These are phyloP conservation scores for Gerris lacustris DNA, from an alignment of 2,888 invertebrate genomes.

Conservation along the genomic window DNA sequence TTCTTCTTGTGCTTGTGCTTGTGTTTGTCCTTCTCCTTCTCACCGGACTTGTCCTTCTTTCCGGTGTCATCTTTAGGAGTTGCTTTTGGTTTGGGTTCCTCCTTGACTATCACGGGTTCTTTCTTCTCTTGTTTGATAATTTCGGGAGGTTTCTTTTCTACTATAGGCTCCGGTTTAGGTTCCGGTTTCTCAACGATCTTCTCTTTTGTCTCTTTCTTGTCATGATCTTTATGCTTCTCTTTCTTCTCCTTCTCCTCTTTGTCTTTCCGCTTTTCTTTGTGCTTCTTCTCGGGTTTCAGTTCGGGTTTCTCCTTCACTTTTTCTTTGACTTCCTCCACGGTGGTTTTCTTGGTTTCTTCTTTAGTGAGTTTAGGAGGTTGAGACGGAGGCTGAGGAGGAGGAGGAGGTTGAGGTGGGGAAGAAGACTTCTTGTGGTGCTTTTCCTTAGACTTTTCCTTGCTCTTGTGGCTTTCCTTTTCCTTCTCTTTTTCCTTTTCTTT, in stretches of 20 bases:
- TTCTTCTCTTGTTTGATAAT: constrained; percentile 13
- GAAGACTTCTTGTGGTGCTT: constrained; percentile 16
- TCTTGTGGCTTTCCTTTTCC: background rate
- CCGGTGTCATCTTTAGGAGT: background rate
- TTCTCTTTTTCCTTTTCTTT: constrained; percentile 12
- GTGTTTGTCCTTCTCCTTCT: constrained; percentile 26
- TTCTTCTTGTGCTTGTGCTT: constrained; percentile 27
- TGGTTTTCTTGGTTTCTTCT: constrained; percentile 36
- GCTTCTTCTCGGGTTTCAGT: constrained; percentile 36
- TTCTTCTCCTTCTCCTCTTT: constrained; percentile 27
- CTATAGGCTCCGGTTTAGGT: constrained; percentile 23
- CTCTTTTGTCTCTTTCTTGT: constrained; percentile 35
- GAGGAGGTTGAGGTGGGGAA: background rate
- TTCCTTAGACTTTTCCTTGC: background rate
- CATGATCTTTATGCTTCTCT: constrained; percentile 32
- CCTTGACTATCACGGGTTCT: constrained; percentile 12
- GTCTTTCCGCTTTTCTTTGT: constrained; percentile 32
- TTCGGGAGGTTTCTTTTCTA: constrained; percentile 17
- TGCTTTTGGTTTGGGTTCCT: constrained; percentile 12
- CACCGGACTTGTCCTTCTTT: constrained; percentile 5
- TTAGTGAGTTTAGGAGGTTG: constrained; percentile 21
- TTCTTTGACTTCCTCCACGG: constrained; percentile 29
- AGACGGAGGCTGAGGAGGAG: constrained; percentile 6
- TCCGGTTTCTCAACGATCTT: constrained; percentile 29
- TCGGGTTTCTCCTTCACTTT: constrained; percentile 34